A percentile compares a stretch with the other conserved stretches of the same genome.
phyloP scores from a whole-genome alignment of 2,797 vertebrate genomes.

The Macropodus opercularis region DNA sequence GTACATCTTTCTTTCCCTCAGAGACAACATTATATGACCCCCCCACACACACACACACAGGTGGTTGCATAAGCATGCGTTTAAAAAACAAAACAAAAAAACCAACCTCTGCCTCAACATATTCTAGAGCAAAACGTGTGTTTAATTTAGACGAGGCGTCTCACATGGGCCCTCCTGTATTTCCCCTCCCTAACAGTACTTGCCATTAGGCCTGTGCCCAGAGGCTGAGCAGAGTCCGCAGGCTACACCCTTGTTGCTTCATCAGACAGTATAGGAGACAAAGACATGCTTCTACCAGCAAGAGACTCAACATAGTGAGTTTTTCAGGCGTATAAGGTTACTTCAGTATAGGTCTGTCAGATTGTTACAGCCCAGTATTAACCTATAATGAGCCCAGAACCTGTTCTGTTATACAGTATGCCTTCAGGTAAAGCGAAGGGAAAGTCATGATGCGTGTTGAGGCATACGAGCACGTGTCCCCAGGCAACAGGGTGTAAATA shows the following conservation, averaged over 20 bases:
- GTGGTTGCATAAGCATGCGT: constrained; percentile 41
- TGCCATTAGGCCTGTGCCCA: constrained; percentile 45
- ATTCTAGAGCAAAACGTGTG: constrained; percentile 55
- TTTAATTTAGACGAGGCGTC: constrained; percentile 56
- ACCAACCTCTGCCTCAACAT: constrained; percentile 43
- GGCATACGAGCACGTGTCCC: too few relatives aligned
- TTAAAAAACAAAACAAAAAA: constrained; percentile 10
- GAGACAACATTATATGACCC: constrained; percentile 22
- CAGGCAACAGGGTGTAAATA: too few relatives aligned
- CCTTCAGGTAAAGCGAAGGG: too few relatives aligned
- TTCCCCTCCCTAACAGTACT: constrained; percentile 36
- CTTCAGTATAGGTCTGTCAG: too few relatives aligned
- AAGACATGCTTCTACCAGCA: constrained; percentile 19
- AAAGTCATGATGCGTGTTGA: too few relatives aligned
- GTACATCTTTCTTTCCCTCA: background rate
- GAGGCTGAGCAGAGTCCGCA: constrained; percentile 26
- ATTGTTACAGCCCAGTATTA: too few relatives aligned
- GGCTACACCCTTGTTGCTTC: constrained; percentile 56
- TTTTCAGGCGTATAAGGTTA: too few relatives aligned
- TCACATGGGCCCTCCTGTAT: constrained; percentile 38
- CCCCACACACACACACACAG: constrained; percentile 3
- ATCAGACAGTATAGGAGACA: constrained; percentile 22
- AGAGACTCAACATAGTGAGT: constrained; percentile 4
- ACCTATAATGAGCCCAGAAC: too few relatives aligned
- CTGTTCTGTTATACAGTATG: too few relatives aligned